A percentile compares a stretch with the other conserved stretches of the same genome.
These are phyloP conservation scores for Cuniculus paca DNA, from an alignment of 2,797 vertebrate genomes.

Conservation along the genomic window DNA sequence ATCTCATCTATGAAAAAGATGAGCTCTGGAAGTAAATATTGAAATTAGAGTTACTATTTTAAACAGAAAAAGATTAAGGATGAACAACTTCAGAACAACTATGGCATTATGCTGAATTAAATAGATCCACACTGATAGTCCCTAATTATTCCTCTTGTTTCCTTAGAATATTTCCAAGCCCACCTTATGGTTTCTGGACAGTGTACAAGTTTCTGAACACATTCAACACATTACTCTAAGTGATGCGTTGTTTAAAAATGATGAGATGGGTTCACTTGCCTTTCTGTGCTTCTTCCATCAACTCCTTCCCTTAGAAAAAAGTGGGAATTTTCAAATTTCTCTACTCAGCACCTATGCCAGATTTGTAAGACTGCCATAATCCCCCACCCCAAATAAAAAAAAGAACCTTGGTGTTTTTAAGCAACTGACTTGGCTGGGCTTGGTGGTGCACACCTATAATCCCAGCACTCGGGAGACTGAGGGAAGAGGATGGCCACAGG, in stretches of 20 bases:
- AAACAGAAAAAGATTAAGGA: slow-evolving; percentile 29
- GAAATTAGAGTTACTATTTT: slow-evolving; percentile 1
- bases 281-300: not conserved
- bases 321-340: not conserved
- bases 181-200: not conserved
- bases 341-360: not conserved
- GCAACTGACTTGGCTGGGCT: not conserved
- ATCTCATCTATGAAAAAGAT: slow-evolving; percentile 2
- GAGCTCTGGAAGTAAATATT: not conserved
- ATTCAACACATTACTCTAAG: not conserved
- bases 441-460: not conserved
- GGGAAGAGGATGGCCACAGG: not conserved
- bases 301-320: not conserved
- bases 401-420: not conserved
- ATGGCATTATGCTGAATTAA: not conserved
- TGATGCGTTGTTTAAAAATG: slow-evolving; percentile 15
- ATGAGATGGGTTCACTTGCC: not conserved
- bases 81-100: not conserved
- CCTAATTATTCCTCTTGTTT: not conserved
- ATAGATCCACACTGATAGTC: not conserved
- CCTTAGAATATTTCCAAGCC: not conserved
- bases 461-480: not conserved
- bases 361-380: not conserved
- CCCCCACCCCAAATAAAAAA: too few relatives aligned
- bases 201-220: not conserved